A percentile compares a stretch with the other conserved stretches of the same genome.
Conservation (phyloP, 2,888 invertebrate species). For the Melinaea marsaeus region DNA sequence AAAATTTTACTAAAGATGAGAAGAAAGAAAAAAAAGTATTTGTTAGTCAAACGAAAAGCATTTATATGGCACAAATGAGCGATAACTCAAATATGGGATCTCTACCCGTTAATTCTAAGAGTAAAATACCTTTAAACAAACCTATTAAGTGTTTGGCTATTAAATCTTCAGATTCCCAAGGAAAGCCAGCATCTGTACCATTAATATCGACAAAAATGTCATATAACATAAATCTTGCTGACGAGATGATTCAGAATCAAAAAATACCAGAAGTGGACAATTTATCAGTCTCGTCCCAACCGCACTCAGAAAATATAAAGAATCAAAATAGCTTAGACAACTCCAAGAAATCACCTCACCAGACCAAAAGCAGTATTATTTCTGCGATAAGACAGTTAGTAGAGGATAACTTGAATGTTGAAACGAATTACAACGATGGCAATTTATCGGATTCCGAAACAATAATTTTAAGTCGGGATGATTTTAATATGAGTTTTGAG, state of each 20-base stretch:
- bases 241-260: background rate
- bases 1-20: conserved; percentile 32
- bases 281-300: background rate
- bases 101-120: conserved; percentile 37
- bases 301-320: background rate
- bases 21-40: conserved; percentile 40
- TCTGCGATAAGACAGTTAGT: conserved; percentile 30
- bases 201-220: conserved; percentile 2
- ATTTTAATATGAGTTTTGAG: conserved; percentile 29
- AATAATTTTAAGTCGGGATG: conserved; percentile 37
- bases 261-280: background rate
- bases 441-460: conserved; percentile 40
- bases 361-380: conserved; percentile 28
- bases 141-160: conserved; percentile 5
- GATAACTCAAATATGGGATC: conserved; percentile 40
- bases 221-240: background rate
- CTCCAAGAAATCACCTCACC: conserved; percentile 13
- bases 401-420: conserved; percentile 22
- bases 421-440: conserved; percentile 26
- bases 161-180: conserved; percentile 1
- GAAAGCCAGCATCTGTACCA: background rate
- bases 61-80: conserved; percentile 46
- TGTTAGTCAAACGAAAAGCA: conserved; percentile 42
- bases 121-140: conserved; percentile 18
- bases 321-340: conserved; percentile 9